Evolutionary conservation across 2,888 invertebrate species (phyloP).

Genomic region (Conistra vaccinii): DNA sequence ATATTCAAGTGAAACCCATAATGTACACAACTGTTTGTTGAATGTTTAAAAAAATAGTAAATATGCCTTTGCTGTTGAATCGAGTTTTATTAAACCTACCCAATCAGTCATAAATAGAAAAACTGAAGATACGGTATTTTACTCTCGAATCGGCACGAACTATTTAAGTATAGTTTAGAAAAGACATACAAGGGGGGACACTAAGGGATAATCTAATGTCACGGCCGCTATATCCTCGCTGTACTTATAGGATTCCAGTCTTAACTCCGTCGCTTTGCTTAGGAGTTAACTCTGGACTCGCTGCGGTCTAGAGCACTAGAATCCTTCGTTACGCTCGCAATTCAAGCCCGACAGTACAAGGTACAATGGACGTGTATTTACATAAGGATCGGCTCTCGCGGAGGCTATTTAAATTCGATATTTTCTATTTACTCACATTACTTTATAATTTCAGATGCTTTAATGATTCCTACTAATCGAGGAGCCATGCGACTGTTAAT

Average conservation of each 20-base stretch:
- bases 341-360: too few species aligned
- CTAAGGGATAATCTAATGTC: neutral
- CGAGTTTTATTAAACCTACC: neutral
- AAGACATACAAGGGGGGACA: neutral
- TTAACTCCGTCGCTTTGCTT: too few species aligned
- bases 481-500: constrained; percentile 61
- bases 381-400: neutral
- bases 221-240: neutral
- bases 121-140: too few species aligned
- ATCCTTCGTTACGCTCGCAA: too few species aligned
- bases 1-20: neutral
- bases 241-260: neutral
- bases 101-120: too few species aligned
- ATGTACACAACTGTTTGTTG: neutral
- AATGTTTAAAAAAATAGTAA: neutral
- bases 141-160: neutral
- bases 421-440: neutral
- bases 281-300: too few species aligned
- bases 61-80: neutral
- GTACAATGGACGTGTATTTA: neutral
- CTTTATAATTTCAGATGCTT: constrained; percentile 58
- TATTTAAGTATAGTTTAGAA: neutral
- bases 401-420: neutral
- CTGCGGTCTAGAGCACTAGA: neutral
- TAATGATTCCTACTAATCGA: constrained; percentile 65